Percentiles rank a stretch among this genome's conserved stretches.
Evolutionary conservation across 2,888 invertebrate species (phyloP).

Genomic region (Leucophenga montana): DNA sequence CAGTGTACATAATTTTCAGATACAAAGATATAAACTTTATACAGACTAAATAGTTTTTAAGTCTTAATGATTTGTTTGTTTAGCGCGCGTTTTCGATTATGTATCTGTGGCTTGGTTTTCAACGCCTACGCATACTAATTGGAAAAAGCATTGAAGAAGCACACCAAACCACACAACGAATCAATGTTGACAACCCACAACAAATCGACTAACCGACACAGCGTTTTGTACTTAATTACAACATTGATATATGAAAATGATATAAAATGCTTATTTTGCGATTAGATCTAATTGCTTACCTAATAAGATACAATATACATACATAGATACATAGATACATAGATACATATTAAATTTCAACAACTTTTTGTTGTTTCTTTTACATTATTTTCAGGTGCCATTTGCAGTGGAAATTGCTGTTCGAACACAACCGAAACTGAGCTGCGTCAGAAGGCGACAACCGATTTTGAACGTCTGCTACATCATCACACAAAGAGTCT

Average conservation of each 20-base stretch:
- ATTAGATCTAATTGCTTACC: conserved; percentile 23
- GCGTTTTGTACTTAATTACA: too few relatives aligned
- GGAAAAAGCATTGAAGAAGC: too few relatives aligned
- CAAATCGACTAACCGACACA: too few relatives aligned
- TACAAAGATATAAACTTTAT: too few relatives aligned
- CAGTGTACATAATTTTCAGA: neutral
- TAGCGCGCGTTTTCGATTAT: too few relatives aligned
- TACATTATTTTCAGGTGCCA: conserved; percentile 64
- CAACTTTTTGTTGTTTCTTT: neutral
- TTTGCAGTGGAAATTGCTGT: conserved; percentile 72
- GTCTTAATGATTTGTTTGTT: too few relatives aligned
- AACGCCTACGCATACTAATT: too few relatives aligned
- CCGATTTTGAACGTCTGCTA: conserved; percentile 79
- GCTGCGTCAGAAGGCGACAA: conserved; percentile 68
- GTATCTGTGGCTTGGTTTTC: too few relatives aligned
- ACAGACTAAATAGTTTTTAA: too few relatives aligned
- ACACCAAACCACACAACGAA: too few relatives aligned
- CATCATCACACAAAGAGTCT: conserved; percentile 83
- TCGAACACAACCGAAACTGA: conserved; percentile 70
- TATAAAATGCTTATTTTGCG: neutral
- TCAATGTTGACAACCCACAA: too few relatives aligned
- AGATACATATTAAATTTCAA: neutral
- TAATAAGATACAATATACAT: conserved; percentile 8
- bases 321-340: too few relatives aligned
- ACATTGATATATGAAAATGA: neutral